These are phyloP conservation scores for Lepidurus couesii DNA, from an alignment of 1,140 invertebrate species.

Conservation along the genomic window DNA sequence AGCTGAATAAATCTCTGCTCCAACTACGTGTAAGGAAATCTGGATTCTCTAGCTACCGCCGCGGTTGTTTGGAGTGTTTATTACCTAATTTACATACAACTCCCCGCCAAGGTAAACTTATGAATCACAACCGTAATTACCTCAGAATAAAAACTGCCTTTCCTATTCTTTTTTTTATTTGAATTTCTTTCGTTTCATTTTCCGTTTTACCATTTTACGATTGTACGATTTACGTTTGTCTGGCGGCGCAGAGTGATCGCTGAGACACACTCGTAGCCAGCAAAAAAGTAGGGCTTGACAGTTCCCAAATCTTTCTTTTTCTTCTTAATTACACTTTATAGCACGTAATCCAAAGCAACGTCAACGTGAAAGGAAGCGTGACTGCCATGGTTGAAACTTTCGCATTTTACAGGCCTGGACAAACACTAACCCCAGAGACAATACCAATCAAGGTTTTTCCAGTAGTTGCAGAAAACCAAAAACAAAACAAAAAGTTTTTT, in stretches of 20 bases:
- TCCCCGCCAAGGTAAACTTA: slow-evolving; percentile 3
- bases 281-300: neutral
- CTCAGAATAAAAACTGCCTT: neutral
- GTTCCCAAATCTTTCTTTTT: neutral
- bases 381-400: slow-evolving; percentile 7
- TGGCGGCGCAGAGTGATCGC: neutral
- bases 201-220: neutral
- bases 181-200: neutral
- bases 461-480: neutral
- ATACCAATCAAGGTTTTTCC: neutral
- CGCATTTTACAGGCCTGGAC: neutral
- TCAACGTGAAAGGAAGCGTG: neutral
- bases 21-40: neutral
- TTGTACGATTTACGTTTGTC: neutral
- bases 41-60: neutral
- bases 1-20: neutral
- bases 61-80: neutral
- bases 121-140: neutral
- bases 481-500: slow-evolving; percentile 27
- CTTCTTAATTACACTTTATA: neutral
- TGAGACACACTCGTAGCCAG: neutral
- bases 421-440: neutral
- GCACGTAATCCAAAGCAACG: neutral
- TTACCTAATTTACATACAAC: slow-evolving; percentile 15
- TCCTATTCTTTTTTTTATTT: neutral